Conservation (phyloP, 2,888 invertebrate genomes). For the Coelinius sp. region DNA sequence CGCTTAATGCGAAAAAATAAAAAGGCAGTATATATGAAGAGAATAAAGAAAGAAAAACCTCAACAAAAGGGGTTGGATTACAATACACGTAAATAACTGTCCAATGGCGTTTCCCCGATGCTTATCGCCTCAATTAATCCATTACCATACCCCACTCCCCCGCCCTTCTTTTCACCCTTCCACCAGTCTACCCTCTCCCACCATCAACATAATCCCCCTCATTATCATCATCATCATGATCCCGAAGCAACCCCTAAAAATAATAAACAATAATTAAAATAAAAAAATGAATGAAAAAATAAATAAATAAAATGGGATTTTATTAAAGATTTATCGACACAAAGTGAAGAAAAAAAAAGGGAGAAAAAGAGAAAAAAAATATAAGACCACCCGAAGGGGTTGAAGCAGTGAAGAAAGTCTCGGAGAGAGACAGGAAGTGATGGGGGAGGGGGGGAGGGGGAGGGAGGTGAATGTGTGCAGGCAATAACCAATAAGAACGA, state of each 20-base stretch:
- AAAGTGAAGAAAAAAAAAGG: no score
- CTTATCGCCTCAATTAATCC: constrained; percentile 55
- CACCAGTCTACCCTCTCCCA: neutral
- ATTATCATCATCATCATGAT: neutral
- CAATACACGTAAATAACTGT: constrained; percentile 38
- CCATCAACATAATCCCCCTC: neutral
- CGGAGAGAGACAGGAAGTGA: constrained; percentile 10
- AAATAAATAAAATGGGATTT: constrained; percentile 21
- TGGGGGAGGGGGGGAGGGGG: neutral
- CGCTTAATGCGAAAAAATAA: constrained; percentile 51
- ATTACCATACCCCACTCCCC: neutral
- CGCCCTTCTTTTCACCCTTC: neutral
- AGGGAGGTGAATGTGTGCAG: constrained; percentile 41
- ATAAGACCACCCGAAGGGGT: constrained; percentile 40
- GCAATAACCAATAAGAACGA: constrained; percentile 10
- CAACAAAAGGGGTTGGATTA: constrained; percentile 23
- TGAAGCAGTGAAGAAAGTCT: constrained; percentile 10
- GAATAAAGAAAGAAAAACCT: neutral
- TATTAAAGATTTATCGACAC: constrained; percentile 28
- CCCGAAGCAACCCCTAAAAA: no score
- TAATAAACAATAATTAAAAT: constrained; percentile 28
- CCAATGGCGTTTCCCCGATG: constrained; percentile 59
- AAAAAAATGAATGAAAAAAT: neutral
- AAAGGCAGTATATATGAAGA: no score
- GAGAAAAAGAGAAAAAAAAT: constrained; percentile 39